Percentiles rank a stretch among this genome's conserved stretches.
phyloP scores from a whole-genome alignment of 1,140 invertebrate genomes.

The Polypedilum pembai region DNA sequence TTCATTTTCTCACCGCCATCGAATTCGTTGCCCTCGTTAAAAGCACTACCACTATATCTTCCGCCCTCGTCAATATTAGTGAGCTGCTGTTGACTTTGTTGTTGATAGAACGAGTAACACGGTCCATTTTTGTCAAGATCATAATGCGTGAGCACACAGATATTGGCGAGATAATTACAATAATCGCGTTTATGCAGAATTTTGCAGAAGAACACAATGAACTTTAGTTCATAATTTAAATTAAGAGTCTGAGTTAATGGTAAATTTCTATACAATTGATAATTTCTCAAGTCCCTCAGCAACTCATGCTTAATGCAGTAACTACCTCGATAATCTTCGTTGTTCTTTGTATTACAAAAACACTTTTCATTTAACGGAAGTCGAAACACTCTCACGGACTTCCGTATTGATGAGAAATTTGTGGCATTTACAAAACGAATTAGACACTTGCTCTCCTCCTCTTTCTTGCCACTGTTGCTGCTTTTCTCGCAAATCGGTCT shows the following conservation, averaged over 20 bases:
- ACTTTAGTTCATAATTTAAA: conserved; percentile 40
- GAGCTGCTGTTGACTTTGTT: conserved; percentile 42
- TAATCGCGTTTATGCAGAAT: conserved; percentile 40
- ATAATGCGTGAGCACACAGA: conserved; percentile 56
- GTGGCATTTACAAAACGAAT: background rate
- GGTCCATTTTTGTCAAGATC: conserved; percentile 46
- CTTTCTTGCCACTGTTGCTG: background rate
- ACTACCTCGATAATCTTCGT: conserved; percentile 30
- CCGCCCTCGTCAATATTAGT: conserved; percentile 38
- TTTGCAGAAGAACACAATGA: conserved; percentile 41
- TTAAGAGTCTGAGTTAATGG: conserved; percentile 34
- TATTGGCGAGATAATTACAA: conserved; percentile 62
- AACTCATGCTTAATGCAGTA: conserved; percentile 39
- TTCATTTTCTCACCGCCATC: conserved; percentile 45
- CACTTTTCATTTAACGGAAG: background rate
- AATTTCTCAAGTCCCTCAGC: conserved; percentile 39
- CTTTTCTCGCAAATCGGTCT: conserved; percentile 23
- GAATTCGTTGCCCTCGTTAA: conserved; percentile 46
- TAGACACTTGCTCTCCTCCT: background rate
- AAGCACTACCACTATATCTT: background rate
- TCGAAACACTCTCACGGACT: background rate
- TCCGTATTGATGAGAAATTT: background rate
- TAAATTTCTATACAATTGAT: conserved; percentile 39
- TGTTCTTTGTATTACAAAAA: background rate
- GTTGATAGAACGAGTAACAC: conserved; percentile 47